Conservation (phyloP, 2,888 invertebrate species). For the Xestia rhomboidea region DNA sequence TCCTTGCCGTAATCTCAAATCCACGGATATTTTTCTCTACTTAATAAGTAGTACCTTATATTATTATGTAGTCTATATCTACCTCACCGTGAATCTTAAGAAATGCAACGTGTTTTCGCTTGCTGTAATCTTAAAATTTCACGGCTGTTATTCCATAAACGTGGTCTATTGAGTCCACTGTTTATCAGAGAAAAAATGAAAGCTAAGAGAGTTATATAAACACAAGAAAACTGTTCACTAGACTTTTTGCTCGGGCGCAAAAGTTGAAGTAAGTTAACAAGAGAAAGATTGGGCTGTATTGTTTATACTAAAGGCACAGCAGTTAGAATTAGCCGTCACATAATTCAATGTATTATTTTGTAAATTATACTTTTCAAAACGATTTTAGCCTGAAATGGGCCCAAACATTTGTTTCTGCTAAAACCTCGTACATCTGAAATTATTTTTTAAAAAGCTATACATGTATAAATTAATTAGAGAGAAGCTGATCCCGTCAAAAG, state of each 20-base stretch:
- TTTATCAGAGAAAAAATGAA: neutral
- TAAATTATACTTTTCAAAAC: neutral
- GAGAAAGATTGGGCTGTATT: slow-evolving; percentile 10
- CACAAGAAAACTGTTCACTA: slow-evolving; percentile 30
- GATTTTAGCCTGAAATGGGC: neutral
- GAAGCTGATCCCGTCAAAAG: neutral
- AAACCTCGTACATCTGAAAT: too few species aligned
- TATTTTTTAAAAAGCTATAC: neutral
- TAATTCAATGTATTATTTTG: slow-evolving; percentile 5
- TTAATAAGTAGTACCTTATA: neutral
- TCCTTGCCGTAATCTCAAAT: neutral
- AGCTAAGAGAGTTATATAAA: slow-evolving; percentile 34
- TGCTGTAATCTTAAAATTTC: neutral
- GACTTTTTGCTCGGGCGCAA: neutral
- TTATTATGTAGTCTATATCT: neutral
- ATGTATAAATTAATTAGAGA: neutral
- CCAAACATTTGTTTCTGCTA: neutral
- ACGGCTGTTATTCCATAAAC: too few species aligned
- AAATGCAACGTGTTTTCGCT: neutral
- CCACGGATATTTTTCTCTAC: neutral
- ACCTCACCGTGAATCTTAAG: too few species aligned
- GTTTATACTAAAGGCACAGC: neutral
- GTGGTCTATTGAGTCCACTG: neutral
- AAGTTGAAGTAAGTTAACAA: slow-evolving; percentile 5
- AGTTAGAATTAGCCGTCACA: neutral